phyloP scores from a whole-genome alignment of 2,113 vertebrate genomes.

The Ciconia stormi region DNA sequence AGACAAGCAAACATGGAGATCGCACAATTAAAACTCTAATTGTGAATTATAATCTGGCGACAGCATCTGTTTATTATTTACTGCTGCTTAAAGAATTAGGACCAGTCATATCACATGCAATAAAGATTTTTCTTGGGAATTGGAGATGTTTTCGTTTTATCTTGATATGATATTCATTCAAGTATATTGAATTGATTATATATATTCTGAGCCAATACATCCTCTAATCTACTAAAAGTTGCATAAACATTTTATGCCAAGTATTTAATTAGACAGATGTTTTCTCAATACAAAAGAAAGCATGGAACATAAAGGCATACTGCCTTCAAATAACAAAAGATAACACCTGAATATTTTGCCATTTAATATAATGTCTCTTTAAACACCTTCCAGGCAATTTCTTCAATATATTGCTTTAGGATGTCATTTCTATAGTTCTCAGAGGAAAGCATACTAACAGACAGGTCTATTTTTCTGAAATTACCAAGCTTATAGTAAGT shows the following conservation, averaged over 20 bases:
- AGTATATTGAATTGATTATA: conserved; percentile 30
- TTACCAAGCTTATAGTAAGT: neutral
- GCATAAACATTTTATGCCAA: conserved; percentile 29
- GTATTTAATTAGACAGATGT: conserved; percentile 51
- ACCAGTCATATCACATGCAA: neutral
- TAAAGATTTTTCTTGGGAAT: neutral
- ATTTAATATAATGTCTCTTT: neutral
- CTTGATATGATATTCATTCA: conserved; percentile 20
- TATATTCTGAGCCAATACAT: neutral
- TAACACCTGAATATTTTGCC: neutral
- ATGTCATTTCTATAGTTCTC: neutral
- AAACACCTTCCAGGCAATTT: conserved; percentile 2
- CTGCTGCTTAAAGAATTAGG: conserved; percentile 38
- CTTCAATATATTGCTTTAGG: neutral
- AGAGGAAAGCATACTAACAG: neutral
- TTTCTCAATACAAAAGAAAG: conserved; percentile 33
- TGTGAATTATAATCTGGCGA: conserved; percentile 18
- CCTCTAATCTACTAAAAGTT: conserved; percentile 37
- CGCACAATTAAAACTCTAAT: conserved; percentile 1
- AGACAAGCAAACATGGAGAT: neutral
- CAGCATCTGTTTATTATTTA: conserved; percentile 52
- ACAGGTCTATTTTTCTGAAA: neutral
- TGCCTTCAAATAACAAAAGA: neutral
- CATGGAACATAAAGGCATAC: neutral
- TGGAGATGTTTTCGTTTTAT: neutral